phyloP scores from a whole-genome alignment of 2,797 vertebrate genomes.

The Cossypha heuglini region DNA sequence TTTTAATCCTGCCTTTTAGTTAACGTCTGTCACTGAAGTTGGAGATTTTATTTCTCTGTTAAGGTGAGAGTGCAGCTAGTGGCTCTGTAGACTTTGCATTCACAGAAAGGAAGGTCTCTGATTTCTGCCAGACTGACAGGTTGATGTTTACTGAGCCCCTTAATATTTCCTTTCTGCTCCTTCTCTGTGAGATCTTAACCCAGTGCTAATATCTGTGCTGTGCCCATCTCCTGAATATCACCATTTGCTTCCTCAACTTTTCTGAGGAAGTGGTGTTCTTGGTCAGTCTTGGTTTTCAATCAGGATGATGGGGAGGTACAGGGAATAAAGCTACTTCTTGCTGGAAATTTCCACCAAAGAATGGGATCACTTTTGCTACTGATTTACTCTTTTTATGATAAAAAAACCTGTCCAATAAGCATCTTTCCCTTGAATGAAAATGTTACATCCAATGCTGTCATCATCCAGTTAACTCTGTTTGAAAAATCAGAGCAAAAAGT shows the following conservation, averaged over 20 bases:
- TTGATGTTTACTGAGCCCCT: background rate
- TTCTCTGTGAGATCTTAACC: background rate
- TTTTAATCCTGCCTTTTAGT: background rate
- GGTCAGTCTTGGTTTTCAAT: background rate
- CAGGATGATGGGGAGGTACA: background rate
- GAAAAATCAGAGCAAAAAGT: background rate
- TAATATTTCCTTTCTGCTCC: background rate
- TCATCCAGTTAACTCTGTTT: background rate
- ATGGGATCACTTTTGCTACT: accelerated
- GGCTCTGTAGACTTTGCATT: background rate
- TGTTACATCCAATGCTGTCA: background rate
- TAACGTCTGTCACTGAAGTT: background rate
- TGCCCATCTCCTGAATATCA: background rate
- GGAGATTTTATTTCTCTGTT: background rate
- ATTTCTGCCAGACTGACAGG: background rate
- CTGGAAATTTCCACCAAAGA: background rate
- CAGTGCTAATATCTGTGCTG: background rate
- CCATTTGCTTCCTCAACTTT: background rate
- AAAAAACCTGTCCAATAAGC: background rate
- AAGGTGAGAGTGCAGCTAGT: background rate
- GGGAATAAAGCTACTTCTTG: background rate
- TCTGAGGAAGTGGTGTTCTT: background rate
- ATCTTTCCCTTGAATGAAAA: background rate
- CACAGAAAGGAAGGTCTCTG: background rate
- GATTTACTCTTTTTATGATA: background rate